Evolutionary conservation across 1,140 invertebrate species (phyloP).

Genomic region (Mizuhopecten yessoensis): DNA sequence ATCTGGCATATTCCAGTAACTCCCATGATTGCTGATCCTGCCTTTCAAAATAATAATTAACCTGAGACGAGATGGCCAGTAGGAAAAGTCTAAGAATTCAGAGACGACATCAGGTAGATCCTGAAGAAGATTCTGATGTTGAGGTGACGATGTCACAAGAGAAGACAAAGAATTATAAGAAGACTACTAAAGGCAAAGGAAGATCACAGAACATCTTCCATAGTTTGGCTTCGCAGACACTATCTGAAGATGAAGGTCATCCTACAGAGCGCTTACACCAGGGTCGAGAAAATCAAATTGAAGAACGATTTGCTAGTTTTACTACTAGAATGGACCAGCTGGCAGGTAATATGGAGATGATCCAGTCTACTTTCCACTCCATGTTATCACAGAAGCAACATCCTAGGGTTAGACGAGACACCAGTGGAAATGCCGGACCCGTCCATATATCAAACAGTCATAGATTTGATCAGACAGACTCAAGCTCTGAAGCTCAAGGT

Average conservation of each 20-base stretch:
- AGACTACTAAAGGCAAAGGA: background rate
- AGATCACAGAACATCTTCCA: background rate
- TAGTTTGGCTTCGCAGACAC: background rate
- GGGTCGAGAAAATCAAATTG: background rate
- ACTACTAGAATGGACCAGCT: background rate
- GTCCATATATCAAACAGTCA: background rate
- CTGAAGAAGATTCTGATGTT: background rate
- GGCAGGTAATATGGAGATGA: background rate
- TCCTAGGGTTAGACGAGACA: background rate
- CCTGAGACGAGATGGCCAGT: background rate
- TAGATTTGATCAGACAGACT: background rate
- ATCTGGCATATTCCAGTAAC: too few species aligned
- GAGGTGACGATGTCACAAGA: background rate
- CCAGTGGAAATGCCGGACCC: background rate
- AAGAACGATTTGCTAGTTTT: background rate
- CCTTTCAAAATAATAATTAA: background rate
- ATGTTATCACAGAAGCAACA: background rate
- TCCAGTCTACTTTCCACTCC: background rate
- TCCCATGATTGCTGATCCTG: background rate
- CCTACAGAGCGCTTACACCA: too few species aligned
- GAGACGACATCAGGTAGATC: background rate
- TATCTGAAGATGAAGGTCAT: background rate
- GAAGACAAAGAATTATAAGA: background rate
- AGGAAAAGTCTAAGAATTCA: conserved; percentile 8
- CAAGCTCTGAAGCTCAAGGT: background rate